These are phyloP conservation scores for Podarcis cretensis DNA, from an alignment of 2,113 vertebrate species.

Conservation along the genomic window DNA sequence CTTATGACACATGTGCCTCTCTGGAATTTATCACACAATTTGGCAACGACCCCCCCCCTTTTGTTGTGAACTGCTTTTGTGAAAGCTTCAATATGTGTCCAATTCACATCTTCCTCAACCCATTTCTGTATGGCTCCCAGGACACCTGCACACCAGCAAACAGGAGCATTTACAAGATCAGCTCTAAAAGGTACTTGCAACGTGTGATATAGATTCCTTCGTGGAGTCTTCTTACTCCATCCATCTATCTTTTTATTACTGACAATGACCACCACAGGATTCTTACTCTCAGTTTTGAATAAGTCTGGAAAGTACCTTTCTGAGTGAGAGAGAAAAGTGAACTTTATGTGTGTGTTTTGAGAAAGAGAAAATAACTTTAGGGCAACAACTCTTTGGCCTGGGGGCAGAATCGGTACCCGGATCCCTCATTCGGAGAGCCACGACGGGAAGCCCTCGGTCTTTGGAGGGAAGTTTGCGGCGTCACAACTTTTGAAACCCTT, in stretches of 20 bases:
- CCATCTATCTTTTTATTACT: too few species aligned
- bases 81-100: not conserved
- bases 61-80: rapidly evolving
- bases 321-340: not conserved
- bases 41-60: not conserved
- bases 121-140: not conserved
- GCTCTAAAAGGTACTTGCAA: not conserved
- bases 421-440: not conserved
- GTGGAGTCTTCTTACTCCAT: too few species aligned
- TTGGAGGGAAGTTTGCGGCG: not conserved
- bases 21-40: not conserved
- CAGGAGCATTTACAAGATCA: not conserved
- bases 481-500: not conserved
- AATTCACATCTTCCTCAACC: not conserved
- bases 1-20: not conserved
- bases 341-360: too few species aligned
- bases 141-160: not conserved
- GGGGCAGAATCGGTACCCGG: not conserved
- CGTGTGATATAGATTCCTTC: not conserved
- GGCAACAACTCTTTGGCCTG: too few species aligned
- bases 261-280: too few species aligned
- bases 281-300: not conserved
- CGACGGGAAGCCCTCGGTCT: not conserved
- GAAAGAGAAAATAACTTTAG: too few species aligned
- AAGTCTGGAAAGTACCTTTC: not conserved